Conservation (phyloP, 30 jellyfish, hydroid and myxozoan species). For the Hydractinia echinata region DNA sequence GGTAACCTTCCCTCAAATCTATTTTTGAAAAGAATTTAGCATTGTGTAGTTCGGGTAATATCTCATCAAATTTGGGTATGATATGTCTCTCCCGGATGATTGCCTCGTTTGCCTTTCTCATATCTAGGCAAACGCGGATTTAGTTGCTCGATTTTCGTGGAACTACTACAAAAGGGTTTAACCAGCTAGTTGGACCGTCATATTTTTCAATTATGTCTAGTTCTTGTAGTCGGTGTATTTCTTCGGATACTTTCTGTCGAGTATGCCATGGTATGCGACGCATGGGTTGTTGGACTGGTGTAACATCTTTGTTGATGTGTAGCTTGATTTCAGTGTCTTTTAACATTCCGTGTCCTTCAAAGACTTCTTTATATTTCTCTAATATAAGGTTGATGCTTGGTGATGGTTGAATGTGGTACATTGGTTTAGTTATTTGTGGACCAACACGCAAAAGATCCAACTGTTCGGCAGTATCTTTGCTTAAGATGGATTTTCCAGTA, state of each 20-base stretch:
- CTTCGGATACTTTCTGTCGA: background rate
- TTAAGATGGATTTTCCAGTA: too few species aligned
- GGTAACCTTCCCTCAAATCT: slow-evolving; percentile 36
- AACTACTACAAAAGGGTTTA: slow-evolving; percentile 6
- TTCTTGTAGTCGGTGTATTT: background rate
- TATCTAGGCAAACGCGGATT: slow-evolving; percentile 1
- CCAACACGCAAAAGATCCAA: too few species aligned
- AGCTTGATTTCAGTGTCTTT: slow-evolving; percentile 15
- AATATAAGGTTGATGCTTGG: too few species aligned
- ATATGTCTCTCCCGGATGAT: slow-evolving; percentile 26
- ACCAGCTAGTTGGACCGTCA: slow-evolving; percentile 10
- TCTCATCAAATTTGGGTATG: slow-evolving; percentile 42
- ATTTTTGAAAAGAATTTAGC: slow-evolving; percentile 35
- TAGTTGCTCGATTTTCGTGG: background rate
- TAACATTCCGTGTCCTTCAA: slow-evolving; percentile 4
- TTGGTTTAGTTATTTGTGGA: too few species aligned
- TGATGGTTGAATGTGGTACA: too few species aligned
- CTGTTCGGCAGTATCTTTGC: too few species aligned
- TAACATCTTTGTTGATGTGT: background rate
- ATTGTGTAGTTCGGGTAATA: slow-evolving; percentile 30
- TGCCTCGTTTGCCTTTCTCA: background rate
- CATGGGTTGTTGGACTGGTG: slow-evolving; percentile 5
- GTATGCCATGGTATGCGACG: slow-evolving; percentile 13
- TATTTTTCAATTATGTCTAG: slow-evolving; percentile 3
- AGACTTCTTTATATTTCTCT: slow-evolving; percentile 2